These are phyloP conservation scores for Polietes domitor DNA, from an alignment of 2,888 invertebrate genomes.

Conservation along the genomic window DNA sequence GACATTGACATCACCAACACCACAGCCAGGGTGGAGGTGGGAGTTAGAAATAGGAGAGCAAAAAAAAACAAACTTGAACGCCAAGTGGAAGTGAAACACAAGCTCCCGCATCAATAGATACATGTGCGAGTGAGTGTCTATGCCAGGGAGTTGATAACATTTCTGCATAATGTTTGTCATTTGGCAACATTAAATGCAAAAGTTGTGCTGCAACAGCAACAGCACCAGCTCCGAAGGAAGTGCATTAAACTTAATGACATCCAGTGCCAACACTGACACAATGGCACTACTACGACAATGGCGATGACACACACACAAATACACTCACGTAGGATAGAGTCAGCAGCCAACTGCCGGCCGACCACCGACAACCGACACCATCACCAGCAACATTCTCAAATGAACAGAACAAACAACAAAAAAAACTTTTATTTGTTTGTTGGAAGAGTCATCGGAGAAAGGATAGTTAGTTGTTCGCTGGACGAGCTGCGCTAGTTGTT, in stretches of 20 bases:
- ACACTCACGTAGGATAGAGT: too few relatives aligned
- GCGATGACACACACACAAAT: conserved; percentile 5
- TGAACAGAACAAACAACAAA: conserved; percentile 1
- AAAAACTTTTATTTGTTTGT: conserved; percentile 2
- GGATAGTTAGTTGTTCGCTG: not conserved
- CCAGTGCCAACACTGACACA: conserved; percentile 60
- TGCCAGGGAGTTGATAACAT: conserved; percentile 58
- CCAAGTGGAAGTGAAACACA: conserved; percentile 13
- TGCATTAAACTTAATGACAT: conserved; percentile 72
- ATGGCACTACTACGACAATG: conserved; percentile 33
- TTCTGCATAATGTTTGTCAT: conserved; percentile 67
- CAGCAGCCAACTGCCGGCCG: not conserved
- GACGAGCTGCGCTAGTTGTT: not conserved
- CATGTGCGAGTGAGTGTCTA: conserved; percentile 5
- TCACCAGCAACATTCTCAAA: not conserved
- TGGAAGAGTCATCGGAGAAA: not conserved
- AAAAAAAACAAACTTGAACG: conserved; percentile 2
- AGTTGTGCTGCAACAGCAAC: conserved; percentile 59
- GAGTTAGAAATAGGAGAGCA: not conserved
- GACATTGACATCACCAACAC: conserved; percentile 46
- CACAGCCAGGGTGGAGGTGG: not conserved
- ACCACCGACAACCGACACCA: not conserved
- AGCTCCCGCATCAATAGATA: conserved; percentile 51
- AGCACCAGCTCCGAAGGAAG: conserved; percentile 67
- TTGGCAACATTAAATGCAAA: conserved; percentile 67